phyloP scores from a whole-genome alignment of 2,113 vertebrate species.

The Passer montanus region DNA sequence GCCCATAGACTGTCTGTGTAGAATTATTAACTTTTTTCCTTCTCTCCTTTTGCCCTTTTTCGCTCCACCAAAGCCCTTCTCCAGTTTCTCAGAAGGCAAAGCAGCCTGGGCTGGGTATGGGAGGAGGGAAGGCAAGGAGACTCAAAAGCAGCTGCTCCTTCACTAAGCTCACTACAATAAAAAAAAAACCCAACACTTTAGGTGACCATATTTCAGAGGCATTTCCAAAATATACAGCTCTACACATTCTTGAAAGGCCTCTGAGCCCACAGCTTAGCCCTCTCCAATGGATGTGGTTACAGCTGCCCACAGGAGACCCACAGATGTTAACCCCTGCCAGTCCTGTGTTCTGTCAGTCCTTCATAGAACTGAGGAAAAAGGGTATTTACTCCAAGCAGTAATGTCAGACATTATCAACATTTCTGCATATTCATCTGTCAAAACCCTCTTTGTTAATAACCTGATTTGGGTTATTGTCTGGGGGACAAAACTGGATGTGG shows the following conservation, averaged over 20 bases:
- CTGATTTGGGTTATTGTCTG: not conserved
- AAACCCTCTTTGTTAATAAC: not conserved
- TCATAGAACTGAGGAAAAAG: not conserved
- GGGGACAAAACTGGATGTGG: not conserved
- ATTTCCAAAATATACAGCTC: constrained; percentile 23
- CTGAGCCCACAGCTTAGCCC: not conserved
- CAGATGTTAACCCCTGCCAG: not conserved
- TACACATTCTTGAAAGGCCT: not conserved
- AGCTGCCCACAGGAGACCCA: not conserved
- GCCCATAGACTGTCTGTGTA: not conserved
- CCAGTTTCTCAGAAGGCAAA: constrained; percentile 51
- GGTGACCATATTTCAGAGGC: not conserved
- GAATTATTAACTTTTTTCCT: constrained; percentile 51
- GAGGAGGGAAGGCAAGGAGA: not conserved
- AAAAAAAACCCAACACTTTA: not conserved
- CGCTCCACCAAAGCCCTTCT: constrained; percentile 5
- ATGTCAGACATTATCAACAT: not conserved
- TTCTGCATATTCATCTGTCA: not conserved
- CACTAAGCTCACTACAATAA: not conserved
- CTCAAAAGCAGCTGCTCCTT: not conserved
- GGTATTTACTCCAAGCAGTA: not conserved
- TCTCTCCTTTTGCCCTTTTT: constrained; percentile 23
- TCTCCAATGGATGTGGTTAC: not conserved
- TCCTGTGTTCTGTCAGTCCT: not conserved
- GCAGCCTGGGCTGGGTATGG: not conserved